Base-by-base conservation (phyloP, 2,797 vertebrate genomes). In the Labroides dimidiatus region DNA sequence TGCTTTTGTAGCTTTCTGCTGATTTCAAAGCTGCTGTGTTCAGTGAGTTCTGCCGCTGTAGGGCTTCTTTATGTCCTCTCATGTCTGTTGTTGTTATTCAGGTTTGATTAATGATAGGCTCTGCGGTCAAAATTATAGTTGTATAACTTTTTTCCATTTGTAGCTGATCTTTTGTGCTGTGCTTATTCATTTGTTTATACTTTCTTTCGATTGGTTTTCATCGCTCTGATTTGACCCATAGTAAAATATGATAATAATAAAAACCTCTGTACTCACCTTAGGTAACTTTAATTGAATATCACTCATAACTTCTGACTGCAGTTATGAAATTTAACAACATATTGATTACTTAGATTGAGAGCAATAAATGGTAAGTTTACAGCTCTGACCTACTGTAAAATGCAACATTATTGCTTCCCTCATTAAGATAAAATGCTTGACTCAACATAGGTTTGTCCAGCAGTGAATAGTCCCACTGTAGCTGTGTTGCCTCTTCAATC, bases 111-210 rank as follows among this genome's bases (percentile, higher is more conserved):
- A 3, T 44, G 17, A 48, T n/a, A 23, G 52, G 30, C 36, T 50
- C n/a, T 36, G 16, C 45, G 57, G 23, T 66, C 55, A 44, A 33
- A 67, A 61, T 20, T 4, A 81, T 69, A 57, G 12, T 47, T 56
- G 6, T 67, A 20, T 54, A 59, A 53, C 17, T 16, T 63, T 20
- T n/a, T 45, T 59, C 5, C 4, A 11, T 21, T 23, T 53, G 19
- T 30, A 8, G 13, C 6, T 37, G 7, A 41, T 61, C 2, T 43
- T 33, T 47, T 55, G 13, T 33, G 51, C 10, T 37, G 24, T 43
- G 21, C 44, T 27, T 44, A 36, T 49, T 27, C 37, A 10, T 50
- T 24, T 45, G 42, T 45, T 27, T 27, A 27, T 27, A 27, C 24
- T 27, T 3, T 27, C 24, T 27, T n/a, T n/a, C n/a, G n/a, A n/a